These are phyloP conservation scores for Amblyjoppa fuscipennis DNA, from an alignment of 2,888 invertebrate species.

Conservation along the genomic window DNA sequence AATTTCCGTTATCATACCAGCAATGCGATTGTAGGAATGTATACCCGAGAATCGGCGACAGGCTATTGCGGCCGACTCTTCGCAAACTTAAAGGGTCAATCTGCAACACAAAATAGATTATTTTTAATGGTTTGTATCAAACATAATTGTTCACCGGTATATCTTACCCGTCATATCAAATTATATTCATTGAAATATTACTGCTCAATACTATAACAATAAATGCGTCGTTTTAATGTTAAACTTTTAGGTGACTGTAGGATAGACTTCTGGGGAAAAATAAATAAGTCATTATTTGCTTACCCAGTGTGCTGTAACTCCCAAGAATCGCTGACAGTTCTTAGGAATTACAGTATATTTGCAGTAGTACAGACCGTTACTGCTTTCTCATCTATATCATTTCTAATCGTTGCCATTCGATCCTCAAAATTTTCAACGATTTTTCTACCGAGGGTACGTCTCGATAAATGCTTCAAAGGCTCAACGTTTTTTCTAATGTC, in stretches of 20 bases:
- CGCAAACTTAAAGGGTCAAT: slow-evolving; percentile 11
- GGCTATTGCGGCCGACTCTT: slow-evolving; percentile 24
- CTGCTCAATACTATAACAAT: too few relatives aligned
- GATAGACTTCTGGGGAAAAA: not conserved
- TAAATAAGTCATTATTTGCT: not conserved
- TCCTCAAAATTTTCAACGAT: slow-evolving; percentile 27
- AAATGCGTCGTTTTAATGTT: too few relatives aligned
- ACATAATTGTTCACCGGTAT: not conserved
- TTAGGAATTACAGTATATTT: slow-evolving; percentile 26
- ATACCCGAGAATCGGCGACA: slow-evolving; percentile 15
- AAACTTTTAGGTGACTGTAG: too few relatives aligned
- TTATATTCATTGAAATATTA: too few relatives aligned
- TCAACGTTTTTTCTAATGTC: slow-evolving; percentile 9
- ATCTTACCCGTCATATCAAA: not conserved
- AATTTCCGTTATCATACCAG: not conserved
- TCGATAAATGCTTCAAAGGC: slow-evolving; percentile 27
- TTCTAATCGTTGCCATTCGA: slow-evolving; percentile 27
- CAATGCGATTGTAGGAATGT: slow-evolving; percentile 10
- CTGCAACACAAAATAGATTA: slow-evolving; percentile 21
- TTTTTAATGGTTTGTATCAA: not conserved
- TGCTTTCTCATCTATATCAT: slow-evolving; percentile 5
- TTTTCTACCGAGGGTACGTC: slow-evolving; percentile 27
- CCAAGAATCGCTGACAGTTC: slow-evolving; percentile 19
- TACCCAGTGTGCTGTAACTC: slow-evolving; percentile 30
- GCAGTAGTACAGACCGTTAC: slow-evolving; percentile 25